These are phyloP conservation scores for Lasiurus cinereus DNA, from an alignment of 2,113 vertebrate genomes.

Conservation along the genomic window DNA sequence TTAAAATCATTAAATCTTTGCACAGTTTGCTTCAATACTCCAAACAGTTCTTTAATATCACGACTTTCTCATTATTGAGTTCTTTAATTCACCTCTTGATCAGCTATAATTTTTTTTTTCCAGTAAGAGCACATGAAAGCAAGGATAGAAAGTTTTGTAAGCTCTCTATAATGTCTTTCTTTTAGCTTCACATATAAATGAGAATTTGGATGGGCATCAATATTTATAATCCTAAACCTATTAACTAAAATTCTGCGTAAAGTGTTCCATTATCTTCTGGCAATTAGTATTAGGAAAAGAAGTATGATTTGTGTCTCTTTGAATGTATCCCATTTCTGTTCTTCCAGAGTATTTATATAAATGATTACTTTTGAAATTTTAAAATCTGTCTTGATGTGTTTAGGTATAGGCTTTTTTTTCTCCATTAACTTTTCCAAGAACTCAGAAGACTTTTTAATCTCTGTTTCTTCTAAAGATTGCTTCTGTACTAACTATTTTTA, in stretches of 20 bases:
- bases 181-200: constrained; percentile 30
- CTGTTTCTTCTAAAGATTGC: constrained; percentile 19
- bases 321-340: constrained; percentile 19
- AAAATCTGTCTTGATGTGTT: not conserved
- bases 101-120: not conserved
- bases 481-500: constrained; percentile 14
- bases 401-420: not conserved
- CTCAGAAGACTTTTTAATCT: not conserved
- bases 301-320: constrained; percentile 8
- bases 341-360: not conserved
- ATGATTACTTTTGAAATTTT: constrained; percentile 49
- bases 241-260: constrained; percentile 28
- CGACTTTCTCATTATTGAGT: not conserved
- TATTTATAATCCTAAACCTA: constrained; percentile 17
- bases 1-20: constrained; percentile 55
- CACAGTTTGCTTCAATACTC: constrained; percentile 50
- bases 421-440: constrained; percentile 37
- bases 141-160: constrained; percentile 7
- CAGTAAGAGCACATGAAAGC: constrained; percentile 30
- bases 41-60: constrained; percentile 38
- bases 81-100: constrained; percentile 36
- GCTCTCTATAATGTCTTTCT: not conserved
- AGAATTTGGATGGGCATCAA: not conserved
- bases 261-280: constrained; percentile 12
- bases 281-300: constrained; percentile 30